Conservation (phyloP, 2,888 invertebrate species). For the Ypsolopha sequella region DNA sequence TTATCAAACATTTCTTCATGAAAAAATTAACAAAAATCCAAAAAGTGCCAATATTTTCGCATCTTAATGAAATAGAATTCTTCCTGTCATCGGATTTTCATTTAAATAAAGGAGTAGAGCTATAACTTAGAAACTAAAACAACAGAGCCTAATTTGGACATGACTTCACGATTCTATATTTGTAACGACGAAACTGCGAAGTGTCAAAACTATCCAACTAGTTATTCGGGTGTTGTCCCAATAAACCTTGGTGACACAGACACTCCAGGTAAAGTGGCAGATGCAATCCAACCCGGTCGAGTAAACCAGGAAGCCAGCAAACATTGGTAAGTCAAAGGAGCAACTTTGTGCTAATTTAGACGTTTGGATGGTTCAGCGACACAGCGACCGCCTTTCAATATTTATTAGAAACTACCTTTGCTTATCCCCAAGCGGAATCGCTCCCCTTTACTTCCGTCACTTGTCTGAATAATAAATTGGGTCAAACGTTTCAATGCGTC, state of each 20-base stretch:
- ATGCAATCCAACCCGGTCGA: slow-evolving; percentile 1
- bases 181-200: background rate
- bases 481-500: slow-evolving; percentile 9
- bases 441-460: slow-evolving; percentile 6
- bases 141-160: background rate
- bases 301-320: background rate
- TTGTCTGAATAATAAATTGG: slow-evolving; percentile 14
- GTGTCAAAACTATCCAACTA: background rate
- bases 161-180: background rate
- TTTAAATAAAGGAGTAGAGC: too few relatives aligned
- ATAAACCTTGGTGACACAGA: slow-evolving; percentile 1
- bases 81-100: background rate
- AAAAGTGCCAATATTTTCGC: too few relatives aligned
- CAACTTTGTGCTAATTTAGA: slow-evolving; percentile 47
- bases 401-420: slow-evolving; percentile 27
- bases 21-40: too few relatives aligned
- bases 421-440: background rate
- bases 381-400: slow-evolving; percentile 33
- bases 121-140: background rate
- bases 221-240: background rate
- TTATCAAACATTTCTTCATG: too few relatives aligned
- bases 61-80: too few relatives aligned
- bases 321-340: slow-evolving; percentile 28
- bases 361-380: slow-evolving; percentile 23
- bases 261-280: slow-evolving; percentile 1